Percentiles rank a stretch among this genome's conserved stretches.
These are phyloP conservation scores for Scleropages formosus DNA, from an alignment of 2,797 vertebrate species.

Conservation along the genomic window DNA sequence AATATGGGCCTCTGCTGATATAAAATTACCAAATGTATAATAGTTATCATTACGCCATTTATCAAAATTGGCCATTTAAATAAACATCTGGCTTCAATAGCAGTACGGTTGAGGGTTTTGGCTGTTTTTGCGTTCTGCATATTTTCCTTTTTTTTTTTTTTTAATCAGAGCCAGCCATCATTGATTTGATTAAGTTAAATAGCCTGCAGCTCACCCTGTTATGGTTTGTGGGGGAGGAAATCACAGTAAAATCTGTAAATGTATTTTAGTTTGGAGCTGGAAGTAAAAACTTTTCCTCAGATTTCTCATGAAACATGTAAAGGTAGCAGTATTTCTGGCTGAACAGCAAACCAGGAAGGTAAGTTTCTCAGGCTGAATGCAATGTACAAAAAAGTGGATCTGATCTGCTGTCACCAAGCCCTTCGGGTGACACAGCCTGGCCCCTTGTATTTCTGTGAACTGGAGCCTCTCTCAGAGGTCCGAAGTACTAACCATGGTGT, in stretches of 20 bases:
- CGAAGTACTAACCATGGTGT: no score
- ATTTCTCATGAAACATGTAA: conserved; percentile 43
- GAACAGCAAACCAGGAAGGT: no score
- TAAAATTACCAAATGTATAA: conserved; percentile 70
- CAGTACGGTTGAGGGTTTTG: conserved; percentile 66
- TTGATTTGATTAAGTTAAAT: conserved; percentile 79
- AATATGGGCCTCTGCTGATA: conserved; percentile 62
- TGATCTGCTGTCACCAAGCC: no score
- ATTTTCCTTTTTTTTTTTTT: conserved; percentile 64
- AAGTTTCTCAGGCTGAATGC: no score
- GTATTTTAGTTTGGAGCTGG: no score
- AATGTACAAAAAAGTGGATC: no score
- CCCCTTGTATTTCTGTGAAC: no score
- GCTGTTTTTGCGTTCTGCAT: conserved; percentile 71
- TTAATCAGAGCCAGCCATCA: conserved; percentile 72
- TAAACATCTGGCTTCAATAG: conserved; percentile 83
- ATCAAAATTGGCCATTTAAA: conserved; percentile 76
- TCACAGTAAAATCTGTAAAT: no score
- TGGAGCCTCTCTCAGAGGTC: no score
- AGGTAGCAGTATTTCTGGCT: no score
- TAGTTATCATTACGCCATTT: conserved; percentile 73
- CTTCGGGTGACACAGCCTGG: no score
- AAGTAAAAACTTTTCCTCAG: conserved; percentile 52
- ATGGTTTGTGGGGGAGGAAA: conserved; percentile 63
- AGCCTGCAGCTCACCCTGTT: conserved; percentile 68